Percentiles rank a stretch among this genome's conserved stretches.
These are phyloP conservation scores for Pluvialis apricaria DNA, from an alignment of 2,113 vertebrate genomes.

Conservation along the genomic window DNA sequence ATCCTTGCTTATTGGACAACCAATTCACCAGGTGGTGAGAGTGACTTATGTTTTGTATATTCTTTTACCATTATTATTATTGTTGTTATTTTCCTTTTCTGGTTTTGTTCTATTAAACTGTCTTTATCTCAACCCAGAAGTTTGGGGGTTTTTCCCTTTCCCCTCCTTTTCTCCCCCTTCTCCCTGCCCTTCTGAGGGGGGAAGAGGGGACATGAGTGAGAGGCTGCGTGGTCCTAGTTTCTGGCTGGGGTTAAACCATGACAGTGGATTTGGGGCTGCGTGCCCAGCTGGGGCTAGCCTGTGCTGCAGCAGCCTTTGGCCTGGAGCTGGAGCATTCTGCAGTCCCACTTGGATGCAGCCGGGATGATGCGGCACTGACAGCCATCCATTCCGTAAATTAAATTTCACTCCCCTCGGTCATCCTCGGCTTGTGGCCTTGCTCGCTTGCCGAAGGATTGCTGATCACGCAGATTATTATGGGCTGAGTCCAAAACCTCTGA, in stretches of 20 bases:
- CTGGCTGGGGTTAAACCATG: neutral
- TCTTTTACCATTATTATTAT: neutral
- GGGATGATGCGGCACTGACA: neutral
- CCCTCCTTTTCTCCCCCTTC: neutral
- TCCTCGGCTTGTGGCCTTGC: neutral
- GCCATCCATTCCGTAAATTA: constrained; percentile 18
- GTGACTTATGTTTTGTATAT: neutral
- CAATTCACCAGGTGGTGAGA: neutral
- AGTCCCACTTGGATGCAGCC: neutral
- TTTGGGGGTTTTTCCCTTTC: neutral
- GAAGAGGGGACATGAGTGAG: neutral
- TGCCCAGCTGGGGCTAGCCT: neutral
- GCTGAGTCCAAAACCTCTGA: neutral
- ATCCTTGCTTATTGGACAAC: neutral
- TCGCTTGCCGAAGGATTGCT: neutral
- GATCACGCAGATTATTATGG: neutral
- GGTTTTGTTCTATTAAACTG: neutral
- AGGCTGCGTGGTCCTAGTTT: neutral
- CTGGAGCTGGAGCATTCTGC: neutral
- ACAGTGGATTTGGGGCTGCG: neutral
- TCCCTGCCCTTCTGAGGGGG: neutral
- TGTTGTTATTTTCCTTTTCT: neutral
- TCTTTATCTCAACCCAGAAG: neutral
- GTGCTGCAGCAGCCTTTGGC: accelerated
- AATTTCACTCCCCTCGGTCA: neutral